Percentiles rank a stretch among this genome's conserved stretches.
phyloP scores from a whole-genome alignment of 1,140 invertebrate genomes.

The Orchestia grillus region DNA sequence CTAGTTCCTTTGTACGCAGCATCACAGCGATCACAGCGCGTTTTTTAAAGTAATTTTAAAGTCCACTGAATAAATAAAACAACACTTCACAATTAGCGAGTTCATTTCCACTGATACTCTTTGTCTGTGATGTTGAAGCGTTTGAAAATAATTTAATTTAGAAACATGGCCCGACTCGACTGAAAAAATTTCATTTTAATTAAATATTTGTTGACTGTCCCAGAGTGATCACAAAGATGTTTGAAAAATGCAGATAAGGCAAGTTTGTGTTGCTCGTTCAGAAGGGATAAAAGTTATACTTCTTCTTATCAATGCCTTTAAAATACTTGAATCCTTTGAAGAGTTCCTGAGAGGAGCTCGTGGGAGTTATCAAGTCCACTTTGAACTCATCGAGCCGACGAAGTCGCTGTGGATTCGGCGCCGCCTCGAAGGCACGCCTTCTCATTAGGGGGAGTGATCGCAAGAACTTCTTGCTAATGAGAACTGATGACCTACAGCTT shows the following conservation, averaged over 20 bases:
- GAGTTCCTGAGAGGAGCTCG: background rate
- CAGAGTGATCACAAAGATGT: background rate
- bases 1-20: background rate
- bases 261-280: background rate
- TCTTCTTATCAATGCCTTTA: background rate
- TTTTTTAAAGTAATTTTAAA: background rate
- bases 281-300: background rate
- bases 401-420: background rate
- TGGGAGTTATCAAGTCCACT: background rate
- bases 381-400: background rate
- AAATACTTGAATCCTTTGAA: background rate
- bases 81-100: background rate
- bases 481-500: constrained; percentile 46
- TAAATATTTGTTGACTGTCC: background rate
- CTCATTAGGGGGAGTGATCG: constrained; percentile 34
- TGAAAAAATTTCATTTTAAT: background rate
- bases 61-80: background rate
- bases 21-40: background rate
- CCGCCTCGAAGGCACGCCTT: constrained; percentile 12
- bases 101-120: background rate
- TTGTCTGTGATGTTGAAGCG: background rate
- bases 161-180: background rate
- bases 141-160: background rate
- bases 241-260: background rate
- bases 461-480: constrained; percentile 54